A percentile compares a stretch with the other conserved stretches of the same genome.
phyloP scores from a whole-genome alignment of 1,140 invertebrate genomes.

The Drosophila dunni region DNA sequence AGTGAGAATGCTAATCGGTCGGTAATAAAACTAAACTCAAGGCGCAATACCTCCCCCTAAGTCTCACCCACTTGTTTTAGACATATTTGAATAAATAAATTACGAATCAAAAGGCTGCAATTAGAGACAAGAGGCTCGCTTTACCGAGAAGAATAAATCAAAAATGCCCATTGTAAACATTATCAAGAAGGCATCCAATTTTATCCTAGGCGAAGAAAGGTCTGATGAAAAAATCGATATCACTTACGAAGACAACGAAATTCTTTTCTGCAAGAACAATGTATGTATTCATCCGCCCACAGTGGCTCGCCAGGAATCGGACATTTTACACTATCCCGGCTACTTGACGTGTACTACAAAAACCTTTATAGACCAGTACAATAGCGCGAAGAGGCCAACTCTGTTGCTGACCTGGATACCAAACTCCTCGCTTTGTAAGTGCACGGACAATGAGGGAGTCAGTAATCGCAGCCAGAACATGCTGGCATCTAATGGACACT shows the following conservation, averaged over 20 bases:
- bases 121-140: background rate
- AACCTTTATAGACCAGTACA: constrained; percentile 89
- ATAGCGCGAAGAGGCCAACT: constrained; percentile 90
- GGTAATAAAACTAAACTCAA: constrained; percentile 6
- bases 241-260: constrained; percentile 92
- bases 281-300: constrained; percentile 97
- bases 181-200: constrained; percentile 90
- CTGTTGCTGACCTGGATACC: constrained; percentile 97
- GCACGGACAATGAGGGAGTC: constrained; percentile 84
- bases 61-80: constrained; percentile 2
- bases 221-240: constrained; percentile 87
- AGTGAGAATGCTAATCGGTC: constrained; percentile 12
- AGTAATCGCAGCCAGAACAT: constrained; percentile 9
- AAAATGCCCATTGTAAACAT: constrained; percentile 91
- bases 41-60: constrained; percentile 5
- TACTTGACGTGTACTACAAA: constrained; percentile 94
- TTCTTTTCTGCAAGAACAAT: constrained; percentile 96
- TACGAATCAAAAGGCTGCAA: constrained; percentile 23
- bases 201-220: constrained; percentile 89
- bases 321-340: constrained; percentile 95
- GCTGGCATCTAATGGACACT: constrained; percentile 43
- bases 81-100: constrained; percentile 11
- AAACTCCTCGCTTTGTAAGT: constrained; percentile 94
- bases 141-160: constrained; percentile 27
- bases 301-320: constrained; percentile 90